phyloP scores from a whole-genome alignment of 2,113 vertebrate species.

The Dasyornis broadbenti region DNA sequence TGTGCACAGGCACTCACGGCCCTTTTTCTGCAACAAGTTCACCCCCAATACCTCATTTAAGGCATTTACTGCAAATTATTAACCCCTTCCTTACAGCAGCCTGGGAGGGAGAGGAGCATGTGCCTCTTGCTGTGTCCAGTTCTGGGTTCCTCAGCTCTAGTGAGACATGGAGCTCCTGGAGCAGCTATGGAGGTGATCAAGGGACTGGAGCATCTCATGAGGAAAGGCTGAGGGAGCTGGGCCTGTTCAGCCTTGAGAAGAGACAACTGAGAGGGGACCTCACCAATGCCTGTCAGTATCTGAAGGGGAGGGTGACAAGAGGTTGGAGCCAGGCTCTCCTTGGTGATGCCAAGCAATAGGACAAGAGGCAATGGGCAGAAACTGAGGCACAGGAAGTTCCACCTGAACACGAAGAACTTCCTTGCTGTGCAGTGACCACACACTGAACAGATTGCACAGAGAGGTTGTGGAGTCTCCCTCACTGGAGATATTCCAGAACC shows the following conservation, averaged over 20 bases:
- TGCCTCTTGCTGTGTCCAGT: not conserved
- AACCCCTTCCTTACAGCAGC: not conserved
- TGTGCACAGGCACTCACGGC: not conserved
- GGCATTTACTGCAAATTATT: not conserved
- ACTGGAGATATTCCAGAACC: not conserved
- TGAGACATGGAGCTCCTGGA: not conserved
- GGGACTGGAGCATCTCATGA: not conserved
- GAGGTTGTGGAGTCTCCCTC: not conserved
- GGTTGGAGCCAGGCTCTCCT: not conserved
- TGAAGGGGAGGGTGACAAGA: not conserved
- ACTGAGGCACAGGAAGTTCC: not conserved
- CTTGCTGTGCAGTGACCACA: not conserved
- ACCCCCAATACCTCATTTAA: not conserved
- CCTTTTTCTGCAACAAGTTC: not conserved
- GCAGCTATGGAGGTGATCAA: rapidly evolving
- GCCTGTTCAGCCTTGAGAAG: not conserved
- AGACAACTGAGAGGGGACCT: not conserved
- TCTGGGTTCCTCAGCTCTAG: not conserved
- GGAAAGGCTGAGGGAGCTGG: not conserved
- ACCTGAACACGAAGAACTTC: not conserved
- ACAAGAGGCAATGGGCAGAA: not conserved
- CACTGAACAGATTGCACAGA: not conserved
- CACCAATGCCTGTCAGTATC: not conserved
- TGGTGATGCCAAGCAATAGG: not conserved
- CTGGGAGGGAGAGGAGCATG: not conserved